Percentiles rank a stretch among this genome's conserved stretches.
Evolutionary conservation across 1,140 invertebrate species (phyloP).

Genomic region (Orchestia grillus): DNA sequence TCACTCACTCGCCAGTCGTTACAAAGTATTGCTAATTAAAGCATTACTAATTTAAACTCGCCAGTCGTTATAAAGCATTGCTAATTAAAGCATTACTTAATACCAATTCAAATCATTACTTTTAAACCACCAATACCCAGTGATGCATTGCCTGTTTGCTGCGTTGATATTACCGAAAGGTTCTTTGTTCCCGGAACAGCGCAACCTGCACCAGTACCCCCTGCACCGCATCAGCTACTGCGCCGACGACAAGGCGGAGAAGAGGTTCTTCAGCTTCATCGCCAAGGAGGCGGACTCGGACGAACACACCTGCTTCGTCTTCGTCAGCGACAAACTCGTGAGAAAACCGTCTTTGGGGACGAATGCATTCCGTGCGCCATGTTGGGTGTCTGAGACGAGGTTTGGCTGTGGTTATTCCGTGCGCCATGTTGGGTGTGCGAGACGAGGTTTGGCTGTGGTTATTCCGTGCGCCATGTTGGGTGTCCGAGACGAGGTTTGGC

Average conservation of each 20-base stretch:
- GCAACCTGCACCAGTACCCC: conserved; percentile 90
- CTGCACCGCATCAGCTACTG: conserved; percentile 98
- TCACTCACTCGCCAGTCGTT: too few relatives aligned
- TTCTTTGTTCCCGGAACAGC: too few relatives aligned
- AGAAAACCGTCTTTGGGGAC: background rate
- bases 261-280: conserved; percentile 97
- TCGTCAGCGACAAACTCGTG: conserved; percentile 71
- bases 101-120: too few relatives aligned
- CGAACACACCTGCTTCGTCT: conserved; percentile 94
- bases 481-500: background rate
- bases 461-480: background rate
- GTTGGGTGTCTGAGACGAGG: background rate
- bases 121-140: too few relatives aligned
- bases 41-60: too few relatives aligned
- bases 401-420: background rate
- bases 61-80: too few relatives aligned
- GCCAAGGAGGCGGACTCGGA: conserved; percentile 88
- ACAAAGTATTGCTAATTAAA: too few relatives aligned
- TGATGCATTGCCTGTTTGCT: too few relatives aligned
- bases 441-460: background rate
- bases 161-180: too few relatives aligned
- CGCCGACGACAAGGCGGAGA: conserved; percentile 97
- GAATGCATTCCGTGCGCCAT: background rate
- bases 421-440: background rate
- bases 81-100: too few relatives aligned